Conservation (phyloP, 2,113 vertebrate species). For the Penelope pileata region DNA sequence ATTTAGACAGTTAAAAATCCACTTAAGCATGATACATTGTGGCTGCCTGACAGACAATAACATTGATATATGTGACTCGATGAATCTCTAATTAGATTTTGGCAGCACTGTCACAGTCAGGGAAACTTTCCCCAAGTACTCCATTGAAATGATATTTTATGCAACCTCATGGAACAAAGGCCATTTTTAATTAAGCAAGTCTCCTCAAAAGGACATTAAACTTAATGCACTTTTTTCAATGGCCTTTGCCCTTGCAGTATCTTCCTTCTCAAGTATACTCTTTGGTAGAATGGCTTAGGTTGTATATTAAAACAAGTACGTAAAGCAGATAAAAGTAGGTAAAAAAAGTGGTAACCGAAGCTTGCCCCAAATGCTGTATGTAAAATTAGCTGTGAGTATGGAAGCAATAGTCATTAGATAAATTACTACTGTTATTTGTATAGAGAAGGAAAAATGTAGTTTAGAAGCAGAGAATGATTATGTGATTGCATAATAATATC, state of each 20-base stretch:
- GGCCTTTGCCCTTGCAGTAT: slow-evolving; percentile 1
- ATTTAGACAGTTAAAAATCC: slow-evolving; percentile 85
- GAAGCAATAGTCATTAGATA: neutral
- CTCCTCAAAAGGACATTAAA: slow-evolving; percentile 60
- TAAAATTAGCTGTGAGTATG: neutral
- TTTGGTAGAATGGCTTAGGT: neutral
- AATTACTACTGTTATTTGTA: neutral
- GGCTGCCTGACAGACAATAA: slow-evolving; percentile 90
- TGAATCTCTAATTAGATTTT: slow-evolving; percentile 95
- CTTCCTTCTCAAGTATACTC: neutral
- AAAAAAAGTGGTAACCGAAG: neutral
- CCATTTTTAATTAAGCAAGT: slow-evolving; percentile 81
- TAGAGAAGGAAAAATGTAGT: neutral
- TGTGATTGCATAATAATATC: neutral
- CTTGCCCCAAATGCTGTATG: neutral
- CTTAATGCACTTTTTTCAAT: neutral
- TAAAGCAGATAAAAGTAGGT: neutral
- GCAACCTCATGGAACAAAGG: slow-evolving; percentile 74
- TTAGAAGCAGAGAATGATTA: neutral
- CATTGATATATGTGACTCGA: slow-evolving; percentile 89
- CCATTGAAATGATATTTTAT: slow-evolving; percentile 85
- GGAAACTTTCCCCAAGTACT: slow-evolving; percentile 78
- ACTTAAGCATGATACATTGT: slow-evolving; percentile 84
- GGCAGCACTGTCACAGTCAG: slow-evolving; percentile 83
- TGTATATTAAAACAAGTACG: neutral